These are phyloP conservation scores for Pipistrellus kuhlii DNA, from an alignment of 2,797 vertebrate genomes.

Conservation along the genomic window DNA sequence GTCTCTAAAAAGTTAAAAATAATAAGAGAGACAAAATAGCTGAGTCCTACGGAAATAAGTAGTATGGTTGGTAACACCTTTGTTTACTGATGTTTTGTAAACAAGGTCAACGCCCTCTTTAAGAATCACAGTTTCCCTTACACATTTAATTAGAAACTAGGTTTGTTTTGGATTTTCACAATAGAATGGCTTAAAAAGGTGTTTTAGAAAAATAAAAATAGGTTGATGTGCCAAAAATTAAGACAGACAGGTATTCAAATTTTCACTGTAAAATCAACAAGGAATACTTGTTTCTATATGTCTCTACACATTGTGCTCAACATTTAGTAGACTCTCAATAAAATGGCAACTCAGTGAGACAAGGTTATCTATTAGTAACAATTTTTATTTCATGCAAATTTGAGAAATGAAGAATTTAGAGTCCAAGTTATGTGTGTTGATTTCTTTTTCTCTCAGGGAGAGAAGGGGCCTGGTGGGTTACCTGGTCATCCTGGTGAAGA, in stretches of 20 bases:
- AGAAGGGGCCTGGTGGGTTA: slow-evolving; percentile 87
- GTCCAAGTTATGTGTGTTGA: slow-evolving; percentile 1
- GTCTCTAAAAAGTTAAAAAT: neutral
- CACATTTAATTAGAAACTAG: neutral
- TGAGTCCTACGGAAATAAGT: slow-evolving; percentile 16
- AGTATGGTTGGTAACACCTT: neutral
- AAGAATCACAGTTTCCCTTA: neutral
- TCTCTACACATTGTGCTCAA: neutral
- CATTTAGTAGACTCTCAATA: neutral
- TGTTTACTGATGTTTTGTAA: neutral
- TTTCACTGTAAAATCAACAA: neutral
- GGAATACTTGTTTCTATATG: neutral
- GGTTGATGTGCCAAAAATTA: neutral
- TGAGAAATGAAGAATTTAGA: slow-evolving; percentile 40
- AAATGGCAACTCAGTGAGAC: neutral
- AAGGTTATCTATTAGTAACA: neutral
- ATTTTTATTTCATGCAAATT: neutral
- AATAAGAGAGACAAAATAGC: neutral
- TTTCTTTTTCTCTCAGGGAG: slow-evolving; percentile 88
- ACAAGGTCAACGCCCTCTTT: neutral
- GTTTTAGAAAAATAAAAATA: slow-evolving; percentile 4
- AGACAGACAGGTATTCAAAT: neutral
- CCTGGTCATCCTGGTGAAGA: slow-evolving; percentile 93
- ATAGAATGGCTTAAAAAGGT: neutral
- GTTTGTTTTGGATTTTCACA: slow-evolving; percentile 15